These are phyloP conservation scores for Drosophila eohydei DNA, from an alignment of 2,888 invertebrate genomes.

Conservation along the genomic window DNA sequence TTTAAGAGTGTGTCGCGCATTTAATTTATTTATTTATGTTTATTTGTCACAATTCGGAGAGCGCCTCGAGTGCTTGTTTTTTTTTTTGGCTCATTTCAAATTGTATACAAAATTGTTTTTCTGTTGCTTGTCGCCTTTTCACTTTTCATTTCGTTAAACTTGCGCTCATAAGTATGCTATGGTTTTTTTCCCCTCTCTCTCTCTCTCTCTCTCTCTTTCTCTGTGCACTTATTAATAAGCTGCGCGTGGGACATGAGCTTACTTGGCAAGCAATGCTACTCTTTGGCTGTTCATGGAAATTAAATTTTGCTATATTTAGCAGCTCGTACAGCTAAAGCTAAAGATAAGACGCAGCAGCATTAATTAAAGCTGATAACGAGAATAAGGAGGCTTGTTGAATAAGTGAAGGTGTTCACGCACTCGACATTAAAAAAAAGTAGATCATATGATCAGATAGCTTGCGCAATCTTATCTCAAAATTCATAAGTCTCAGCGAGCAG, in stretches of 20 bases:
- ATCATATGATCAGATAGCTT: too few species aligned
- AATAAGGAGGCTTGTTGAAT: neutral
- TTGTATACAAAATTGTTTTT: constrained; percentile 21
- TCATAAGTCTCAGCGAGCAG: too few species aligned
- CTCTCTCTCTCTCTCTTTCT: neutral
- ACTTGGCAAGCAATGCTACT: neutral
- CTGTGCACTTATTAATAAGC: constrained; percentile 51
- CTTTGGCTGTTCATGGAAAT: neutral
- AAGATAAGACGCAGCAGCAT: neutral
- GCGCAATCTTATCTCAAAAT: too few species aligned
- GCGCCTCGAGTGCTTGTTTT: constrained; percentile 16
- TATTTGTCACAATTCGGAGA: constrained; percentile 38
- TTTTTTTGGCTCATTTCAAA: constrained; percentile 27
- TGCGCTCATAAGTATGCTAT: constrained; percentile 45
- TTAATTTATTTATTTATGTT: constrained; percentile 61
- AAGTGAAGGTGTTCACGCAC: neutral
- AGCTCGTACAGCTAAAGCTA: too few species aligned
- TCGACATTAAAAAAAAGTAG: neutral
- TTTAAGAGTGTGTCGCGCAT: constrained; percentile 7
- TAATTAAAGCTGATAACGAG: neutral
- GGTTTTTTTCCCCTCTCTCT: constrained; percentile 37
- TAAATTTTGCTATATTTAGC: neutral
- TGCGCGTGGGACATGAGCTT: neutral
- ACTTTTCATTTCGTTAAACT: constrained; percentile 33
- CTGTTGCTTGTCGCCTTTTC: constrained; percentile 20